These are phyloP conservation scores for Colistium nudipinnis DNA, from an alignment of 2,113 vertebrate species.

Conservation along the genomic window DNA sequence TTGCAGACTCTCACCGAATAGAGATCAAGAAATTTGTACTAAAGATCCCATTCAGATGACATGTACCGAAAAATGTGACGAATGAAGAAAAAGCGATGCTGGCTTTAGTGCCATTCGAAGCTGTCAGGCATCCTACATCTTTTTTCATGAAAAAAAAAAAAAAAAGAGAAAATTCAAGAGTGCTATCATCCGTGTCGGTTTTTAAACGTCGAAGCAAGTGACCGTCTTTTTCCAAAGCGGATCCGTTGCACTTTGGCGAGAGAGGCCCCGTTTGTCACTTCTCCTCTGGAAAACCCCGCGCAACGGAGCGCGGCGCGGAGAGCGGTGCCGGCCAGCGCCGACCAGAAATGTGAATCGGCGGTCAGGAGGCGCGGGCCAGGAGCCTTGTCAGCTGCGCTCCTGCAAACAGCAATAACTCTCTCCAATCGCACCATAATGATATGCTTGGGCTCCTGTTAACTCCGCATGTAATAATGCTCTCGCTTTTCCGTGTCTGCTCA, in stretches of 20 bases:
- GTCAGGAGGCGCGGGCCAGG: slow-evolving; percentile 41
- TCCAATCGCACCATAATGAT: slow-evolving; percentile 68
- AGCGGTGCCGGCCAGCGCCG: slow-evolving; percentile 39
- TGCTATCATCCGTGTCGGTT: not conserved
- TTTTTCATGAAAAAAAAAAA: not conserved
- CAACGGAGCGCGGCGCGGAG: slow-evolving; percentile 44
- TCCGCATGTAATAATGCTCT: slow-evolving; percentile 63
- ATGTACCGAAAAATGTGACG: not conserved
- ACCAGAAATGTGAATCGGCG: slow-evolving; percentile 62
- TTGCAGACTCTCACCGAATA: not conserved
- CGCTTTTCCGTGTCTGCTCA: slow-evolving; percentile 45
- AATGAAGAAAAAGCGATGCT: slow-evolving; percentile 15
- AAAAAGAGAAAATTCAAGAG: not conserved
- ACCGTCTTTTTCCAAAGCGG: slow-evolving; percentile 17
- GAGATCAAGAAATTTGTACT: slow-evolving; percentile 21
- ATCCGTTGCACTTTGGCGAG: slow-evolving; percentile 50
- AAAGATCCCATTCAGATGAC: not conserved
- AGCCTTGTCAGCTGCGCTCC: slow-evolving; percentile 59
- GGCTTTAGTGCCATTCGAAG: slow-evolving; percentile 4
- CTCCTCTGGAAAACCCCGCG: slow-evolving; percentile 35
- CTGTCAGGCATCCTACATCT: not conserved
- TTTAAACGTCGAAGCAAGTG: slow-evolving; percentile 7
- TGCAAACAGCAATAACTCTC: slow-evolving; percentile 66
- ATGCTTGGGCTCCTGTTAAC: slow-evolving; percentile 65
- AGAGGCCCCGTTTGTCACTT: slow-evolving; percentile 44